Percentiles rank a stretch among this genome's conserved stretches.
Conservation (phyloP, 2,888 invertebrate genomes). For the Ceraclea dissimilis region DNA sequence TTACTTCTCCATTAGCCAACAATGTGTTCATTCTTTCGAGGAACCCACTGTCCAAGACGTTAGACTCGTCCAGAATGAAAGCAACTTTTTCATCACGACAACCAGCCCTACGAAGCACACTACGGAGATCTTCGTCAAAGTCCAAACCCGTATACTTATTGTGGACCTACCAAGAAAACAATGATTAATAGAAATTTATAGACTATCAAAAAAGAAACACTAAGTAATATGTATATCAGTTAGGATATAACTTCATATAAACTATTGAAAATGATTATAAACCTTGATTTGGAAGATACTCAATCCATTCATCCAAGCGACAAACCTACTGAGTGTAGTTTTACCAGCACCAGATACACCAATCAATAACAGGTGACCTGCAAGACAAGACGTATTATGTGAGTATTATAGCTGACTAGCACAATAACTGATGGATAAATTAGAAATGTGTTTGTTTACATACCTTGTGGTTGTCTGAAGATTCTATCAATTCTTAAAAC, state of each 20-base stretch:
- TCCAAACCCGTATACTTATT: constrained; percentile 98
- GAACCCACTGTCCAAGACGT: constrained; percentile 97
- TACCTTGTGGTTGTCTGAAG: constrained; percentile 93
- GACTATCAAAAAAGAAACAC: too few relatives aligned
- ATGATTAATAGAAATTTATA: not conserved
- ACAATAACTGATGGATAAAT: too few relatives aligned
- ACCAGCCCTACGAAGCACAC: constrained; percentile 76
- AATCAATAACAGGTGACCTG: constrained; percentile 85
- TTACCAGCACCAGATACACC: constrained; percentile 99
- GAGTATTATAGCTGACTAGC: too few relatives aligned
- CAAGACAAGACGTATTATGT: constrained; percentile 1
- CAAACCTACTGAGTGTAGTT: constrained; percentile 97
- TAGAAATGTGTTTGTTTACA: too few relatives aligned
- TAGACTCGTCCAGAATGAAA: constrained; percentile 98
- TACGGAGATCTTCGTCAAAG: constrained; percentile 96
- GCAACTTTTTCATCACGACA: constrained; percentile 98
- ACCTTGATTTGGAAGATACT: constrained; percentile 99
- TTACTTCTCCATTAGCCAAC: constrained; percentile 90
- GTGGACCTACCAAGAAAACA: constrained; percentile 59
- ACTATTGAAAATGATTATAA: constrained; percentile 1
- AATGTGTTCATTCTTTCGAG: constrained; percentile 98
- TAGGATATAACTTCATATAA: too few relatives aligned
- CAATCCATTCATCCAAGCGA: constrained; percentile 99
- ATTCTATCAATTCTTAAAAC: constrained; percentile 97
- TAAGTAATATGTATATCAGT: too few relatives aligned